Evolutionary conservation across 2,797 vertebrate species (phyloP), one percentile per base, ranked within the genome.

Genomic region (Premnoplex brunnescens): DNA sequence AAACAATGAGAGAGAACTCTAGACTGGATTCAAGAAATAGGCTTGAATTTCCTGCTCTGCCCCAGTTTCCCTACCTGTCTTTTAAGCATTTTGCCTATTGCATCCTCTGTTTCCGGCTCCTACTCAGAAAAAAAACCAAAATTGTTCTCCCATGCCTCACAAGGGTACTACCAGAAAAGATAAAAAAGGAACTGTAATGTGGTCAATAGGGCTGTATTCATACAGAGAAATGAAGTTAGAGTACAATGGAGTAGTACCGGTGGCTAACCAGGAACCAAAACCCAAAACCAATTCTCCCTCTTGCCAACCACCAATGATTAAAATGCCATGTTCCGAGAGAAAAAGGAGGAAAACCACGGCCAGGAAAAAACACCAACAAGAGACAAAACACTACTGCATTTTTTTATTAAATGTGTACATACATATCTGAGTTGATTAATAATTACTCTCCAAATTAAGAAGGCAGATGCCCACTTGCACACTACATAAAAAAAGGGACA

Each of bases 171-270:
- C 5, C 44, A 71, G 10, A 1, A 43, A 37, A 22, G 52, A 48
- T 9, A 27, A 26, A 56, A 58, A 66, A 28, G 3, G 9, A 58
- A 23, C 5, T n/a, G 27, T 24, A n/a, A 54, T 73, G 64, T 49
- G 23, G 55, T 71, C 60, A 80, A 32, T 21, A 77, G 37, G 9
- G 5, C 26, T 48, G 26, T 19, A 52, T 20, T 85, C 41, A 60
- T 15, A 26, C 0, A 0, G 41, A 77, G 17, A 83, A 88, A 32
- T 10, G 32, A 41, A 46, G 4, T 3, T 7, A 63, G 8, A 51
- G 23, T 23, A 73, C 14, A 44, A 71, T 14, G 48, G 39, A 85
- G 39, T 4, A 36, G 28, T 30, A 69, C 20, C 26, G 73, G 30
- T 22, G 51, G 43, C 54, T 77, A 89, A 76, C 26, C 32, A 71